These are phyloP conservation scores for Neosilurus hyrtlii DNA, from an alignment of 2,797 vertebrate species.

Conservation along the genomic window DNA sequence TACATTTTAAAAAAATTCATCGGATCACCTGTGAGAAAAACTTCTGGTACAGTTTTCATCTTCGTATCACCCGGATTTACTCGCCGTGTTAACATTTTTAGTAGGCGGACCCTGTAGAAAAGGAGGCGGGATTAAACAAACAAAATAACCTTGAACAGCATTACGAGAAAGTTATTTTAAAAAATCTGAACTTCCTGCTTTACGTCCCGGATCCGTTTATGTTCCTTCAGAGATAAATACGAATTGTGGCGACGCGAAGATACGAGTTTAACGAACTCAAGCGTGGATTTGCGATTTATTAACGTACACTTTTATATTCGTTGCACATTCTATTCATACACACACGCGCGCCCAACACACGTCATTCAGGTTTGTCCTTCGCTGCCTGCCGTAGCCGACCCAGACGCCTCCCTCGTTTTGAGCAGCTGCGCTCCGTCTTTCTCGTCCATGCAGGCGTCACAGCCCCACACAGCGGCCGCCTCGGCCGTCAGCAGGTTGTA, in stretches of 20 bases:
- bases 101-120: neutral
- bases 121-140: neutral
- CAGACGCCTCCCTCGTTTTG: conserved; percentile 67
- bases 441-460: conserved; percentile 81
- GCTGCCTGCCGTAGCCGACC: conserved; percentile 54
- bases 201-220: no score
- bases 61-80: neutral
- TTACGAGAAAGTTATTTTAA: neutral
- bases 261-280: neutral
- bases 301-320: neutral
- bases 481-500: conserved; percentile 81
- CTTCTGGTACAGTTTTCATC: neutral
- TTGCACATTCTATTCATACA: neutral
- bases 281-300: neutral
- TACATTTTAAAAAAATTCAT: neutral
- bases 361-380: conserved; percentile 61
- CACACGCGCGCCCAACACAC: neutral
- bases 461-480: conserved; percentile 79
- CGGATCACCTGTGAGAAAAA: neutral
- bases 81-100: neutral
- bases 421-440: conserved; percentile 73
- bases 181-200: neutral
- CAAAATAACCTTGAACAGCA: neutral
- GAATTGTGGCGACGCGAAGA: neutral
- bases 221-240: conserved; percentile 3